Evolutionary conservation across 2,888 invertebrate species (phyloP).

Genomic region (Portevinia maculata): DNA sequence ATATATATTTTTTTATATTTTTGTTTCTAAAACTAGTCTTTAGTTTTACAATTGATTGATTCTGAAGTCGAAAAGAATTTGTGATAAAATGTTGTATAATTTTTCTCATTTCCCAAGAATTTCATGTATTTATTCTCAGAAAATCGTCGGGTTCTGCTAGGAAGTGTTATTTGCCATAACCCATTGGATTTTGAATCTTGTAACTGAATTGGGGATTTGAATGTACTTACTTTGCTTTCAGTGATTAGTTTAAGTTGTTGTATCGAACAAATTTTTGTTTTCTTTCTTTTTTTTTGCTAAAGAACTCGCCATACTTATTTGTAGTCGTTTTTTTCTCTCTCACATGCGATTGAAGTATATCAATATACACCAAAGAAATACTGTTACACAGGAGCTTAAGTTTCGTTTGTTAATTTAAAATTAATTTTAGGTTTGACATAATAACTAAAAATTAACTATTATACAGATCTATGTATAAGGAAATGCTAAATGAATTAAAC

Average conservation of each 20-base stretch:
- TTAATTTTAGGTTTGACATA: constrained; percentile 54
- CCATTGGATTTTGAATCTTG: constrained; percentile 30
- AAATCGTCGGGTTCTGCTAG: constrained; percentile 2
- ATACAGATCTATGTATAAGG: not conserved
- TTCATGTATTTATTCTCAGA: constrained; percentile 27
- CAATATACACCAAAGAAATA: constrained; percentile 63
- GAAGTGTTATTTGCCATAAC: constrained; percentile 3
- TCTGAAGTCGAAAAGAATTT: constrained; percentile 61
- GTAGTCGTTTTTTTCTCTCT: constrained; percentile 30
- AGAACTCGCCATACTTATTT: constrained; percentile 69
- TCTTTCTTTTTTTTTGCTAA: constrained; percentile 40
- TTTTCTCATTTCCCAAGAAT: constrained; percentile 58
- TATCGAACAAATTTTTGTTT: constrained; percentile 45
- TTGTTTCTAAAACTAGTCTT: constrained; percentile 60
- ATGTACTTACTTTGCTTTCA: constrained; percentile 59
- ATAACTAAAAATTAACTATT: constrained; percentile 11
- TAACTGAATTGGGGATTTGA: constrained; percentile 43
- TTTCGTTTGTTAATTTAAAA: constrained; percentile 56
- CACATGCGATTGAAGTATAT: constrained; percentile 44
- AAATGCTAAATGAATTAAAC: constrained; percentile 58
- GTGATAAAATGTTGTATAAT: constrained; percentile 57
- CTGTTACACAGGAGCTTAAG: constrained; percentile 22
- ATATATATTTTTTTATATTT: constrained; percentile 26
- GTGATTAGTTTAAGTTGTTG: constrained; percentile 28
- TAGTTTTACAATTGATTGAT: constrained; percentile 52